Percentiles rank a stretch among this genome's conserved stretches.
These are phyloP conservation scores for Zoroaster sp. DNA, from an alignment of 53 echinoderm and acorn worm species.

Conservation along the genomic window DNA sequence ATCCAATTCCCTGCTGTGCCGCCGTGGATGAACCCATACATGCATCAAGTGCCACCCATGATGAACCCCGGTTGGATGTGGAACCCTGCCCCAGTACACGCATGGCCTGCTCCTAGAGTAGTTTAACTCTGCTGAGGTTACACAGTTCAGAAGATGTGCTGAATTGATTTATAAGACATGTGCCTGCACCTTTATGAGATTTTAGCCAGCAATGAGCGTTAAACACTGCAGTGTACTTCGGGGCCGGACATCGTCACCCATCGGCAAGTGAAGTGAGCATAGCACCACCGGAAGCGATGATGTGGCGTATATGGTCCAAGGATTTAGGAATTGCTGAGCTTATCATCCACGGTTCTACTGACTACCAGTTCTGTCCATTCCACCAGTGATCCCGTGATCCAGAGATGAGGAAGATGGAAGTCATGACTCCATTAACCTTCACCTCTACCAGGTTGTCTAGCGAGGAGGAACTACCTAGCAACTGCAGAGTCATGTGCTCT, in stretches of 20 bases:
- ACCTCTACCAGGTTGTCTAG: neutral
- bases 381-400: neutral
- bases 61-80: constrained; percentile 1
- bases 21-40: neutral
- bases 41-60: neutral
- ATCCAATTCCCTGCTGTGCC: neutral
- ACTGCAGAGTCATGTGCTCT: neutral
- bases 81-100: neutral
- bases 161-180: no score
- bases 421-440: neutral
- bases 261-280: neutral
- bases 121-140: neutral
- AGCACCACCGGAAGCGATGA: no score
- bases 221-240: neutral
- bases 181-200: neutral
- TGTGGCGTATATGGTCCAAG: no score
- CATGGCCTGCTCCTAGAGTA: neutral
- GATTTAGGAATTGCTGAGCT: no score
- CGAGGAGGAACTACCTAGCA: neutral
- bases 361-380: neutral
- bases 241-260: neutral
- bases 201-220: neutral
- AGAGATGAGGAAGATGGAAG: neutral
- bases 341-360: no score
- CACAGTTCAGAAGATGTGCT: no score